Conservation (phyloP, 1,140 invertebrate genomes). For the Conus ventricosus region DNA sequence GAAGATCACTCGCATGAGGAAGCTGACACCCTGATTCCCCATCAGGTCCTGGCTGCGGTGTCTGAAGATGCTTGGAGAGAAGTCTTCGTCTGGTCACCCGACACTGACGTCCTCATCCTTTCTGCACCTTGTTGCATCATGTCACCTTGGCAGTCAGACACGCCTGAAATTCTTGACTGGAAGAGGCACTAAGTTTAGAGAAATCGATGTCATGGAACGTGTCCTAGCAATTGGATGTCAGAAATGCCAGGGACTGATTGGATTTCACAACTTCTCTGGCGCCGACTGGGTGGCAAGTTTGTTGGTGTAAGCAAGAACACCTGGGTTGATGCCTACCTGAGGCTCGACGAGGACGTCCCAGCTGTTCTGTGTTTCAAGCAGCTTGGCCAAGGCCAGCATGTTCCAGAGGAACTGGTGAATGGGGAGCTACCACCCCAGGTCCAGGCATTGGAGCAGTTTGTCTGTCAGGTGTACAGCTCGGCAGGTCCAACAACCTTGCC, state of each 20-base stretch:
- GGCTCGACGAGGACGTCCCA: neutral
- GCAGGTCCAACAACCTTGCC: neutral
- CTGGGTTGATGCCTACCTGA: neutral
- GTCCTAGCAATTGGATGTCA: neutral
- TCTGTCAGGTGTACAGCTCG: too few relatives aligned
- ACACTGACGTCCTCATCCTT: neutral
- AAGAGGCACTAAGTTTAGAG: neutral
- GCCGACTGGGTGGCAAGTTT: neutral
- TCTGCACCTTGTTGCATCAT: neutral
- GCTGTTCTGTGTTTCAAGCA: neutral
- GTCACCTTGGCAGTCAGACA: neutral
- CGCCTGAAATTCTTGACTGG: neutral
- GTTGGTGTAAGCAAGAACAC: neutral
- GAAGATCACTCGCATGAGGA: constrained; percentile 11
- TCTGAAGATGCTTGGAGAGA: neutral
- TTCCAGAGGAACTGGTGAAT: neutral
- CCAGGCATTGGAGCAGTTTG: neutral
- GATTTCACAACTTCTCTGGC: neutral
- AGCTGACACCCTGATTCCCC: constrained; percentile 11
- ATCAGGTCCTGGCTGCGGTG: neutral
- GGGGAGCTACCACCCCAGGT: neutral
- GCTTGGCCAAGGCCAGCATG: neutral
- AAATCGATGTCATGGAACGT: neutral
- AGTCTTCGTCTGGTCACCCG: neutral
- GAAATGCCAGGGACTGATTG: neutral